Evolutionary conservation across 1,140 invertebrate species (phyloP), one percentile per base, ranked within the genome.

Genomic region (Portunus trituberculatus): DNA sequence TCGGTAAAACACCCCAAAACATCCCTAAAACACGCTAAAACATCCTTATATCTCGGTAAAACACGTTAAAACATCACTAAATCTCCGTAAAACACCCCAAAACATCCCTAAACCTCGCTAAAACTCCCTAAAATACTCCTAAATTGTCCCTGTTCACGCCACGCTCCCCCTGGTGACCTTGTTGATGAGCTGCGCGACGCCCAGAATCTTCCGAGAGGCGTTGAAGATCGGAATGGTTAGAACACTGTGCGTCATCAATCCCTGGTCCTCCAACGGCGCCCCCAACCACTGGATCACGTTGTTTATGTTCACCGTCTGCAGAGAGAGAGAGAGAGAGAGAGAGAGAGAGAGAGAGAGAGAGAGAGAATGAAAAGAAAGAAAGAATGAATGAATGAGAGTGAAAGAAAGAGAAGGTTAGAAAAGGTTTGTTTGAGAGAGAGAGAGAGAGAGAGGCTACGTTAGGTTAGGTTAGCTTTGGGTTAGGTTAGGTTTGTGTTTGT

Each of bases 141-240:
- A 25, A 31, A 10, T 29, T 20, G 31, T 16, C 32, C 32, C 0
- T 12, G 10, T 25, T 14, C 14, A 1, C 86, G 16, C n/a, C 86
- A 29, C n/a, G 6, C 20, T 76, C 31, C 29, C 25, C 52, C n/a
- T 20, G 25, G 95, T 95, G 96, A 98, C 98, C 98, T 99, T 99
- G 97, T 99, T 99, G 76, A 99, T 99, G 45, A 99, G 97, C 96
- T 99, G 99, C 86, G 98, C 98, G 0, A 99, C 99, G 28, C 99
- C 99, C 96, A 99, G 99, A 4, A 99, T 98, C 83, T 97, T 97
- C 96, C 98, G 98, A 96, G 99, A 98, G 6, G 98, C 98, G 97
- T 99, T 99, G 32, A 98, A 98, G 95, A 99, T 99, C 0, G 99
- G 99, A 98, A 99, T 99, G 45, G 96, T 96, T 16, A 97, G 95